A percentile compares a stretch with the other conserved stretches of the same genome.
Conservation (phyloP, 2,113 vertebrate species). For the Dolichallabes microphthalmus region DNA sequence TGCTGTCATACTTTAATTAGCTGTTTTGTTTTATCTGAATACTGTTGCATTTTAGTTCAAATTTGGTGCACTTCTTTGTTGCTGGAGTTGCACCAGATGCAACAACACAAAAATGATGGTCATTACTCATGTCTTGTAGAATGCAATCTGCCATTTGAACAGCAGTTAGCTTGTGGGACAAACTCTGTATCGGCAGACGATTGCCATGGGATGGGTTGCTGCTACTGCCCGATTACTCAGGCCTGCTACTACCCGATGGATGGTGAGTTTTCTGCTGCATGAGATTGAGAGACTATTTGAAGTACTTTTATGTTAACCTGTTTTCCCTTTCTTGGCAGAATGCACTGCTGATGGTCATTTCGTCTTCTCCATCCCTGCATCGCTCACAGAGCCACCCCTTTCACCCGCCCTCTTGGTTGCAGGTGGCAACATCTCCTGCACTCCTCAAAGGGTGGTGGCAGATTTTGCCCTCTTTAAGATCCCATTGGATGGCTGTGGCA, state of each 20-base stretch:
- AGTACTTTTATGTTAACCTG: background rate
- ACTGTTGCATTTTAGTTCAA: background rate
- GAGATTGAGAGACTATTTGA: background rate
- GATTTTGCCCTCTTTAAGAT: slow-evolving; percentile 73
- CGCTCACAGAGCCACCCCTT: slow-evolving; percentile 69
- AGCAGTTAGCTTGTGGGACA: slow-evolving; percentile 67
- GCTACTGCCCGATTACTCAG: slow-evolving; percentile 61
- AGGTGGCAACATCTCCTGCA: slow-evolving; percentile 65
- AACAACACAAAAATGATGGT: background rate
- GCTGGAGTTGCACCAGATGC: background rate
- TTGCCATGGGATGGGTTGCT: slow-evolving; percentile 72
- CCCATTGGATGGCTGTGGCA: slow-evolving; percentile 72
- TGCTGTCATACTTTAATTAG: background rate
- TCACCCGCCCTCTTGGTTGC: slow-evolving; percentile 61
- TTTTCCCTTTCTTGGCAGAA: slow-evolving; percentile 59
- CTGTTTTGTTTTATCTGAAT: background rate
- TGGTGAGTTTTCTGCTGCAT: slow-evolving; percentile 61
- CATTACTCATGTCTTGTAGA: slow-evolving; percentile 57
- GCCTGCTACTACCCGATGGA: slow-evolving; percentile 76
- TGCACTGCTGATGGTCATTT: slow-evolving; percentile 76
- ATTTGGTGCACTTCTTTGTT: background rate
- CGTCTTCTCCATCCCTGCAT: slow-evolving; percentile 72
- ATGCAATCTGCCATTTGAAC: slow-evolving; percentile 66
- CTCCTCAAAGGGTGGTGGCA: slow-evolving; percentile 62
- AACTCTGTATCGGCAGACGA: slow-evolving; percentile 54